phyloP scores from a whole-genome alignment of 2,888 invertebrate species.

The Rhorus exstirpatorius region DNA sequence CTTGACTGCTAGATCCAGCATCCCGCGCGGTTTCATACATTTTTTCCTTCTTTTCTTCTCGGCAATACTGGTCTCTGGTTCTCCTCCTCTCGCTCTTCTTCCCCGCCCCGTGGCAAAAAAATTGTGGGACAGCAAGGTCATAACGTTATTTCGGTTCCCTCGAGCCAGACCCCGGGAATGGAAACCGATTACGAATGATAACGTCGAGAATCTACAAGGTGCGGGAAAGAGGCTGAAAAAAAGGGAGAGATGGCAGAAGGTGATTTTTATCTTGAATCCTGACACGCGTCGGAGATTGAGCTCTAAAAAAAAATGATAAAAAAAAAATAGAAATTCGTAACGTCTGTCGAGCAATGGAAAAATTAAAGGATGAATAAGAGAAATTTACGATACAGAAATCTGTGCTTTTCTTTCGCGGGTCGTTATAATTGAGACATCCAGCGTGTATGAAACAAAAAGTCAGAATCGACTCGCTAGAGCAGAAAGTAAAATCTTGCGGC shows the following conservation, averaged over 20 bases:
- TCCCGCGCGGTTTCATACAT: not conserved
- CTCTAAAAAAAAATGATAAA: not conserved
- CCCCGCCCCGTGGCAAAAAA: constrained; percentile 5
- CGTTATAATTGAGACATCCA: no score
- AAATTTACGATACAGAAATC: no score
- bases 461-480: no score
- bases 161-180: constrained; percentile 17
- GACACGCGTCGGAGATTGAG: constrained; percentile 17
- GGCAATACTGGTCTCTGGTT: constrained; percentile 13
- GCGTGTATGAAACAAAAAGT: no score
- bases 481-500: not conserved
- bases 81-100: not conserved
- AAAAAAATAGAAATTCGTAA: not conserved
- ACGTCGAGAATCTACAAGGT: not conserved
- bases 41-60: constrained; percentile 18
- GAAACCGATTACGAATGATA: constrained; percentile 59
- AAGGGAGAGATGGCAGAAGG: not conserved
- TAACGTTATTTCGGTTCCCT: constrained; percentile 29
- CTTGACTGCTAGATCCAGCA: constrained; percentile 38
- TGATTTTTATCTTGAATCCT: constrained; percentile 12
- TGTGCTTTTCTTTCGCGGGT: no score
- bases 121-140: constrained; percentile 51
- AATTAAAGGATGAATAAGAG: no score
- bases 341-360: no score
- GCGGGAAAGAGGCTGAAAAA: not conserved